A percentile compares a stretch with the other conserved stretches of the same genome.
phyloP scores from a whole-genome alignment of 2,797 vertebrate species.

The Crax fasciolata region DNA sequence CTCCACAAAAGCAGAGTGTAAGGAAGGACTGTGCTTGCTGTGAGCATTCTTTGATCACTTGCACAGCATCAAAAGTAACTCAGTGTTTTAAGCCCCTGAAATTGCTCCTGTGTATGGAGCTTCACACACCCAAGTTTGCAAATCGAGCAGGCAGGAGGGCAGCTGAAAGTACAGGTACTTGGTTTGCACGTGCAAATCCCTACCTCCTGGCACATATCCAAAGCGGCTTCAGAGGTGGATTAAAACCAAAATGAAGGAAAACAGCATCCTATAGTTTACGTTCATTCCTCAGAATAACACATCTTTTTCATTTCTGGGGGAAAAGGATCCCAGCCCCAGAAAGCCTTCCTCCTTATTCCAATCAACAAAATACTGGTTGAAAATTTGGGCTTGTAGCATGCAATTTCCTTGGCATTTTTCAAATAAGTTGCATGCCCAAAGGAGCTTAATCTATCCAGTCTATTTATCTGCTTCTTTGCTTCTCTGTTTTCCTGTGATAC shows the following conservation, averaged over 20 bases:
- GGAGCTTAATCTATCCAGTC: constrained; percentile 34
- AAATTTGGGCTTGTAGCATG: neutral
- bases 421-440: constrained; percentile 22
- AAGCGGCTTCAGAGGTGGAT: neutral
- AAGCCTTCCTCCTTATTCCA: neutral
- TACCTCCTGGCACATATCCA: neutral
- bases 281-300: neutral
- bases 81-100: neutral
- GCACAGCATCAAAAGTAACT: neutral
- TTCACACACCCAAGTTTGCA: neutral
- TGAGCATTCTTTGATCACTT: constrained; percentile 15
- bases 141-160: neutral
- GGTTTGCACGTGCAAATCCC: constrained; percentile 1
- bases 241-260: constrained; percentile 41
- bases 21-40: neutral
- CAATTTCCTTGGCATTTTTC: constrained; percentile 45
- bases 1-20: neutral
- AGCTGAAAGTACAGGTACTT: neutral
- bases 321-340: neutral
- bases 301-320: neutral
- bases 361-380: constrained; percentile 40
- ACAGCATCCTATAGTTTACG: neutral
- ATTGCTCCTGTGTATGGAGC: neutral
- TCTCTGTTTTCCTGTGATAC: constrained; percentile 67
- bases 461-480: constrained; percentile 59